Evolutionary conservation across 1,140 invertebrate genomes (phyloP).

Genomic region (Drosophila nigromelanica): DNA sequence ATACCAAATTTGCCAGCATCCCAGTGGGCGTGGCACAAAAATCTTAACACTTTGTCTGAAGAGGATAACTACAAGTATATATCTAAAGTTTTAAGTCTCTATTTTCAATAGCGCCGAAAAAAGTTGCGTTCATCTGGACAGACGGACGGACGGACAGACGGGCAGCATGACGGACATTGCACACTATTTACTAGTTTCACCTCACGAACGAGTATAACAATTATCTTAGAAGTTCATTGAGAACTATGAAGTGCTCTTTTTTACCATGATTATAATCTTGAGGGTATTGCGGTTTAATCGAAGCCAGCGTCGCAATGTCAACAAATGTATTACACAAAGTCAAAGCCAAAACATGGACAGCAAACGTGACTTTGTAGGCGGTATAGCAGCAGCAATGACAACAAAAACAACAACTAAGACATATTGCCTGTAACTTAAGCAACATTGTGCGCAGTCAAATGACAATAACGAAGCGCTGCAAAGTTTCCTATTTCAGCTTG

Average conservation of each 20-base stretch:
- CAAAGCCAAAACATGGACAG: slow-evolving; percentile 14
- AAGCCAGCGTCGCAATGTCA: slow-evolving; percentile 21
- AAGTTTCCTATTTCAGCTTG: slow-evolving; percentile 44
- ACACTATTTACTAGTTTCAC: no score
- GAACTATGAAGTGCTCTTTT: neutral
- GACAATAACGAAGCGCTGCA: slow-evolving; percentile 37
- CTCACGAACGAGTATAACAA: no score
- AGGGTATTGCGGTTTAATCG: slow-evolving; percentile 10
- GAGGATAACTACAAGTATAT: no score
- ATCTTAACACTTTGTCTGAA: no score
- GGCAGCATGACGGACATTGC: no score
- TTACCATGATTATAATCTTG: slow-evolving; percentile 10
- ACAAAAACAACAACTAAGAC: slow-evolving; percentile 15
- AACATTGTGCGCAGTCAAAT: slow-evolving; percentile 30
- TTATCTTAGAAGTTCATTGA: no score
- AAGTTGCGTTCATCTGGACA: no score
- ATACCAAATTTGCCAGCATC: no score
- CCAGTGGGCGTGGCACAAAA: no score
- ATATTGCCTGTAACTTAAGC: slow-evolving; percentile 36
- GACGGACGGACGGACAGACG: no score
- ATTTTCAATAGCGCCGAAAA: no score
- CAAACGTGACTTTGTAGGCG: slow-evolving; percentile 41
- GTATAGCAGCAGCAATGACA: slow-evolving; percentile 12
- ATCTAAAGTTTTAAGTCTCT: no score
- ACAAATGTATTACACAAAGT: slow-evolving; percentile 22